Conservation (phyloP, 2,888 invertebrate genomes). For the Megamerina dolium region DNA sequence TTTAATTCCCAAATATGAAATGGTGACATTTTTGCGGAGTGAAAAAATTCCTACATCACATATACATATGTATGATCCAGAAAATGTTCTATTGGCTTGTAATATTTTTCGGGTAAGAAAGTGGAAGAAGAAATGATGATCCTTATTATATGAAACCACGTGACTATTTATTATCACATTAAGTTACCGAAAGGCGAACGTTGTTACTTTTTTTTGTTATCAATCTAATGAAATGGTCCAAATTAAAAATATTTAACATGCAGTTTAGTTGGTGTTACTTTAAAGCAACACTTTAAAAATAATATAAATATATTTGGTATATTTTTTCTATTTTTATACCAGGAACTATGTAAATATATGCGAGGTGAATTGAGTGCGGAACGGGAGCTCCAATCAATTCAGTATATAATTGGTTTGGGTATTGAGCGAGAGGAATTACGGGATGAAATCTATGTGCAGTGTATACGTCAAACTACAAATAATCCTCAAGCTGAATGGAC, state of each 20-base stretch:
- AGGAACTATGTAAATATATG: slow-evolving; percentile 87
- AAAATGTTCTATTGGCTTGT: slow-evolving; percentile 84
- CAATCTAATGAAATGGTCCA: no score
- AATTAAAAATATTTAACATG: no score
- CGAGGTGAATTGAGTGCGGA: slow-evolving; percentile 82
- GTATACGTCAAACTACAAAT: slow-evolving; percentile 81
- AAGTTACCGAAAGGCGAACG: no score
- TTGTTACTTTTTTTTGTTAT: no score
- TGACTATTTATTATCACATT: no score
- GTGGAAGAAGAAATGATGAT: no score
- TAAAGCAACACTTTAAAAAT: no score
- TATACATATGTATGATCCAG: slow-evolving; percentile 91
- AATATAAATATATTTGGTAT: background rate
- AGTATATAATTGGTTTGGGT: slow-evolving; percentile 77
- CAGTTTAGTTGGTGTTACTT: no score
- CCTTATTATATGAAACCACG: no score
- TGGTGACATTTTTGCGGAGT: slow-evolving; percentile 84
- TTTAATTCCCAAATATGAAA: slow-evolving; percentile 82
- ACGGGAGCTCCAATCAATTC: slow-evolving; percentile 75
- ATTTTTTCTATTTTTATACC: slow-evolving; percentile 3
- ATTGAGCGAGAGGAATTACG: slow-evolving; percentile 86
- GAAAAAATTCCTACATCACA: slow-evolving; percentile 88
- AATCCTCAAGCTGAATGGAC: slow-evolving; percentile 80
- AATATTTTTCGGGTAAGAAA: slow-evolving; percentile 76
- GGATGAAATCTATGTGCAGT: slow-evolving; percentile 87